Evolutionary conservation across 2,797 vertebrate species (phyloP).

Genomic region (Chloroceryle amazona): DNA sequence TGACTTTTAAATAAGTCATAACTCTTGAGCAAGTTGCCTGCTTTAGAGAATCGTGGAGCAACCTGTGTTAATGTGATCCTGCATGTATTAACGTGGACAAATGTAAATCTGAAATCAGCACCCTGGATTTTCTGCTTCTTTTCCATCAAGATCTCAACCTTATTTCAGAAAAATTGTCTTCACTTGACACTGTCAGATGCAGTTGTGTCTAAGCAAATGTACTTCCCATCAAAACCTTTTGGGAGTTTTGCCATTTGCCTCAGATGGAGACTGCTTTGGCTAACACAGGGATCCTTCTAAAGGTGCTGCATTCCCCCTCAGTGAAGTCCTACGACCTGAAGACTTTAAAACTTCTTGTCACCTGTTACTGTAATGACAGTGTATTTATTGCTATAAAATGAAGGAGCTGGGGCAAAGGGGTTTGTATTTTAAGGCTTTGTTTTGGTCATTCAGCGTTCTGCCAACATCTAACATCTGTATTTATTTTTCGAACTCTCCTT

Average conservation of each 20-base stretch:
- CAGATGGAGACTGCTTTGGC: not conserved
- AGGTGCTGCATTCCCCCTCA: not conserved
- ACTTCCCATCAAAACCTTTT: not conserved
- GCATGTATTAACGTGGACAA: not conserved
- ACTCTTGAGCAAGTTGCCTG: not conserved
- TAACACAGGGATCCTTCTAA: not conserved
- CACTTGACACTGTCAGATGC: not conserved
- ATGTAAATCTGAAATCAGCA: not conserved
- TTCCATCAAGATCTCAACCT: not conserved
- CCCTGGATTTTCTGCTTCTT: not conserved
- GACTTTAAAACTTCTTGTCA: slow-evolving; percentile 25
- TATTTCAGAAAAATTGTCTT: not conserved
- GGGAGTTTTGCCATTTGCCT: not conserved
- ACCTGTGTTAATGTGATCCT: not conserved
- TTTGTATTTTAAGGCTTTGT: slow-evolving; percentile 63
- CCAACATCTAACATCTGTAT: slow-evolving; percentile 82
- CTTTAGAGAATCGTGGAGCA: not conserved
- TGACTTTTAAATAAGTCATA: not conserved
- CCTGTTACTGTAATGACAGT: not conserved
- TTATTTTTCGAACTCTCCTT: slow-evolving; percentile 78
- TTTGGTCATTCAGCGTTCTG: slow-evolving; percentile 71
- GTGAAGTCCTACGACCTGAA: not conserved
- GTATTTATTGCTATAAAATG: slow-evolving; percentile 56
- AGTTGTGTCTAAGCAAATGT: not conserved
- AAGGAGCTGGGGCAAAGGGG: not conserved